A percentile compares a stretch with the other conserved stretches of the same genome.
Conservation (phyloP, 2,113 vertebrate species). For the Menidia beryllina region DNA sequence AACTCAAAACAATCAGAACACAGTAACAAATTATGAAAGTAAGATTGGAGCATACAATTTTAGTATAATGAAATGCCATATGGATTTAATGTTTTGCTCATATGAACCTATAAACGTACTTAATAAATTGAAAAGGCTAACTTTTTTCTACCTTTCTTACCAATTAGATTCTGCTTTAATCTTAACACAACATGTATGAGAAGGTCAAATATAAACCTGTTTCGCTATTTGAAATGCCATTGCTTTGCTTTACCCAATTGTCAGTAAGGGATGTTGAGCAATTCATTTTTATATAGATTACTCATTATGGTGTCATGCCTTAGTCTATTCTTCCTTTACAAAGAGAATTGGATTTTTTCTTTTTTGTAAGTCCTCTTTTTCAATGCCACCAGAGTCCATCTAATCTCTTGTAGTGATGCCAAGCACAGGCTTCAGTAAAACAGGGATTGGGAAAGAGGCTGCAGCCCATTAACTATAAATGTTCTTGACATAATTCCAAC, state of each 20-base stretch:
- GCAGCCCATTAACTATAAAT: slow-evolving; percentile 14
- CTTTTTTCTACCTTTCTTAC: too few relatives aligned
- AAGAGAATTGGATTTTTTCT: neutral
- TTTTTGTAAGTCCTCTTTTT: slow-evolving; percentile 24
- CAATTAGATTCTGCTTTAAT: slow-evolving; percentile 13
- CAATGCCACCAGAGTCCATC: slow-evolving; percentile 16
- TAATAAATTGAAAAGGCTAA: neutral
- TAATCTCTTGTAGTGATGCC: slow-evolving; percentile 30
- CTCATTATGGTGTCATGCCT: neutral
- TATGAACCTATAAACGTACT: neutral
- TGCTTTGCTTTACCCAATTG: too few relatives aligned
- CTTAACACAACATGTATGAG: slow-evolving; percentile 1
- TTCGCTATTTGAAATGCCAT: too few relatives aligned
- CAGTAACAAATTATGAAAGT: neutral
- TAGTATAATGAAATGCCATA: neutral
- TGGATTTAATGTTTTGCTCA: neutral
- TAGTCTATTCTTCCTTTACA: slow-evolving; percentile 8
- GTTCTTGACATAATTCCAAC: slow-evolving; percentile 10
- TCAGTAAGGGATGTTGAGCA: too few relatives aligned
- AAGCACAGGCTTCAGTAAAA: slow-evolving; percentile 30
- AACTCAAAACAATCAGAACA: slow-evolving; percentile 1
- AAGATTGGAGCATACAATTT: neutral
- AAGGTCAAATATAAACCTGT: too few relatives aligned
- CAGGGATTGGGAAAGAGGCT: slow-evolving; percentile 20
- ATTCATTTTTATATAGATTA: too few relatives aligned